Conservation (phyloP, 2,797 vertebrate species). For the Sebastiscus tertius region DNA sequence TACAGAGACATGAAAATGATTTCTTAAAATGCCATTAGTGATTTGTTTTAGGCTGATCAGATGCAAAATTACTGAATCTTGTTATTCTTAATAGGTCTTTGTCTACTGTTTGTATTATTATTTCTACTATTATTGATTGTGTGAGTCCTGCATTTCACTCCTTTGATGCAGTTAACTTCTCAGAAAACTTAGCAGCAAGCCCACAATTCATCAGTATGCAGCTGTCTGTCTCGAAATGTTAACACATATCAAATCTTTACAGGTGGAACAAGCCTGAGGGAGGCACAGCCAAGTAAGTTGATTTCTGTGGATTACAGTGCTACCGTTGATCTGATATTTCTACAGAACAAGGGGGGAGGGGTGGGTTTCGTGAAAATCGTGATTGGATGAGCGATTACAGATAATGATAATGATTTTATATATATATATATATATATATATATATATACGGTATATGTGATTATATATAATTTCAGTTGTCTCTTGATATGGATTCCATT, state of each 20-base stretch:
- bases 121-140: background rate
- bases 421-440: no score
- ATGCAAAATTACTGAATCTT: background rate
- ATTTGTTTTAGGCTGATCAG: background rate
- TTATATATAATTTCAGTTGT: background rate
- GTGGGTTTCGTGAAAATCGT: background rate
- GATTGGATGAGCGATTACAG: background rate
- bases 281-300: conserved; percentile 91
- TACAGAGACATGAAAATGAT: background rate
- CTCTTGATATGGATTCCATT: background rate
- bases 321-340: background rate
- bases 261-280: conserved; percentile 97
- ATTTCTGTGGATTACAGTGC: background rate
- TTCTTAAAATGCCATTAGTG: background rate
- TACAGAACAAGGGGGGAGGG: accelerated
- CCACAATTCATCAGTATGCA: background rate
- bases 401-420: no score
- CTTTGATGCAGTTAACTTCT: background rate
- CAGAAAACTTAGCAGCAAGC: background rate
- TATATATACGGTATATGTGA: no score
- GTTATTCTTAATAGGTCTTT: background rate
- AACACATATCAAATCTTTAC: conserved; percentile 31
- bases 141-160: background rate
- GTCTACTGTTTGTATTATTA: background rate
- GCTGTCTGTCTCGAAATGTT: background rate